phyloP scores from a whole-genome alignment of 2,113 vertebrate genomes.

The Hypanus sabinus region DNA sequence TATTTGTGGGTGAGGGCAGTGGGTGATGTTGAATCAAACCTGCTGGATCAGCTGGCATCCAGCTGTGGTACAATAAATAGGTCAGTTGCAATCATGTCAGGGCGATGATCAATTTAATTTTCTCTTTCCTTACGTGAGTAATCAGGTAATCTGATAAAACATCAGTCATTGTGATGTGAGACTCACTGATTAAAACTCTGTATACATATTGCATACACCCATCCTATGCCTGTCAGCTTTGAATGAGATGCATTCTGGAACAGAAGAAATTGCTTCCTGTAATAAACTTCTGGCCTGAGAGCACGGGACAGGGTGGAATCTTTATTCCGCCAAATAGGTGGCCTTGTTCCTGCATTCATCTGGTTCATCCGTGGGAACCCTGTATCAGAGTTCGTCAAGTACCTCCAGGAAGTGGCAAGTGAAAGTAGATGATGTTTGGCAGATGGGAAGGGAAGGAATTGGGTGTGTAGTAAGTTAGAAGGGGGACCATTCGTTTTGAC shows the following conservation, averaged over 20 bases:
- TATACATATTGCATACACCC: neutral
- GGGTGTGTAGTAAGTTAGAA: neutral
- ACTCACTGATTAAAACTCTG: neutral
- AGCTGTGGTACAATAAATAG: neutral
- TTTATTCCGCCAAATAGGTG: neutral
- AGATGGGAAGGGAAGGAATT: constrained; percentile 10
- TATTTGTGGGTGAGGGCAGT: neutral
- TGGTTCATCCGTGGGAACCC: neutral
- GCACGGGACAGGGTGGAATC: neutral
- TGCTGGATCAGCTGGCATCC: neutral
- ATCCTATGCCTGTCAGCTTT: neutral
- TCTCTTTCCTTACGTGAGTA: neutral
- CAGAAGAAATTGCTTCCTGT: neutral
- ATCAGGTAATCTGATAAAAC: neutral
- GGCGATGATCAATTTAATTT: neutral
- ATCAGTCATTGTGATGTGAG: neutral
- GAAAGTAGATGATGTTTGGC: neutral
- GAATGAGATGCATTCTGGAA: neutral
- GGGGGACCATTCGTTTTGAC: neutral
- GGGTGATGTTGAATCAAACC: neutral
- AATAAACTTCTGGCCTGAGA: neutral
- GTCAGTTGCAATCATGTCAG: neutral
- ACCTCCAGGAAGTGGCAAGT: neutral
- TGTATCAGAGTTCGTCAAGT: neutral
- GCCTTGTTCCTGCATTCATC: neutral